These are phyloP conservation scores for Amniataba percoides DNA, from an alignment of 2,797 vertebrate species.

Conservation along the genomic window DNA sequence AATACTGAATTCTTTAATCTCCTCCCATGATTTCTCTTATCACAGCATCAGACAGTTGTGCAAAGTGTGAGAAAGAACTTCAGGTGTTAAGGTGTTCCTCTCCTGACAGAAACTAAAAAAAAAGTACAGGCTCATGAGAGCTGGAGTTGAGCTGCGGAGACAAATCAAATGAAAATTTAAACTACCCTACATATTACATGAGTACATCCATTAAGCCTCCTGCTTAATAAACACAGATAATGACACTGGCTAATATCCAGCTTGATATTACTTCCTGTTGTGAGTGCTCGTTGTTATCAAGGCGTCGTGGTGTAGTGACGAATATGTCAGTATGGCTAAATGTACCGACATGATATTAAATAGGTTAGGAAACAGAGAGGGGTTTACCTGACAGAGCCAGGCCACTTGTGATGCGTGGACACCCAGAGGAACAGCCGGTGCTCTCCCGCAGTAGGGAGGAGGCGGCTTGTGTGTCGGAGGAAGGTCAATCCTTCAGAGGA, in stretches of 20 bases:
- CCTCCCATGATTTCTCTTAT: not conserved
- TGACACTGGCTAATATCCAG: not conserved
- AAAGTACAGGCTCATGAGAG: slow-evolving; percentile 18
- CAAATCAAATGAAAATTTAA: slow-evolving; percentile 54
- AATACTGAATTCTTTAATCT: not conserved
- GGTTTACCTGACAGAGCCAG: slow-evolving; percentile 82
- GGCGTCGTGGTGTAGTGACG: slow-evolving; percentile 1
- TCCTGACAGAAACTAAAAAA: slow-evolving; percentile 6
- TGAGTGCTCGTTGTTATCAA: slow-evolving; percentile 38
- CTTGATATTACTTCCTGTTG: slow-evolving; percentile 32
- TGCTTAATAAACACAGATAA: slow-evolving; percentile 40
- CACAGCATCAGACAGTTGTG: not conserved
- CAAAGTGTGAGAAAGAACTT: not conserved
- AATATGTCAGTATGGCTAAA: not conserved
- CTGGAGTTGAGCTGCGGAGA: slow-evolving; percentile 23
- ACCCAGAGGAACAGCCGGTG: slow-evolving; percentile 79
- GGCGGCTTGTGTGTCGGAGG: slow-evolving; percentile 88
- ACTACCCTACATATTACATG: slow-evolving; percentile 48
- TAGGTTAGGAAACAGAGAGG: slow-evolving; percentile 7
- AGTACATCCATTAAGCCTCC: slow-evolving; percentile 33
- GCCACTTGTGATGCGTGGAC: slow-evolving; percentile 85
- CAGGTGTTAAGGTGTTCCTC: too few species aligned
- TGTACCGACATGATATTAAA: not conserved
- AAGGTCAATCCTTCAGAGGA: slow-evolving; percentile 85
- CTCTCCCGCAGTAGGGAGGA: slow-evolving; percentile 82